A percentile compares a stretch with the other conserved stretches of the same genome.
Evolutionary conservation across 1,140 invertebrate species (phyloP).

Genomic region (Dysdera silvatica): DNA sequence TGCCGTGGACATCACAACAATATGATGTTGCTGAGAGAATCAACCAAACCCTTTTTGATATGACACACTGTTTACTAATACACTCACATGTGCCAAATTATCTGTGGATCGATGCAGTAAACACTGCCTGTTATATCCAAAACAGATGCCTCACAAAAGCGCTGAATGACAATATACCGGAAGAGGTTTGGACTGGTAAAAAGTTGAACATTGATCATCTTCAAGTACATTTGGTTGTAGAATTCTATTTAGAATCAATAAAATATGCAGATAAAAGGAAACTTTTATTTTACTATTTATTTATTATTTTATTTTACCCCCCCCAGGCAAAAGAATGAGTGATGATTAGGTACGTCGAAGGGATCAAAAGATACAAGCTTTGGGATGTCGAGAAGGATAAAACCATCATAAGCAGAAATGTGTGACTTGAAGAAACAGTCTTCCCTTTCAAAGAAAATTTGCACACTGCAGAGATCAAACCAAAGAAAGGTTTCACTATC

Average conservation of each 20-base stretch:
- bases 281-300: too few species aligned
- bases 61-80: conserved; percentile 40
- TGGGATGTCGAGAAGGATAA: background rate
- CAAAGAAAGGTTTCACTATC: too few species aligned
- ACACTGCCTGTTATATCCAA: conserved; percentile 42
- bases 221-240: background rate
- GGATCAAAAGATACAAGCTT: background rate
- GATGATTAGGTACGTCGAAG: background rate
- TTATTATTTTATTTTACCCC: too few species aligned
- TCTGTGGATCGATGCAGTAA: conserved; percentile 47
- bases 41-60: conserved; percentile 44
- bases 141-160: conserved; percentile 35
- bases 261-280: background rate
- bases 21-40: conserved; percentile 50
- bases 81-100: conserved; percentile 39
- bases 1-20: conserved; percentile 46
- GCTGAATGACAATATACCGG: background rate
- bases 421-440: conserved; percentile 5
- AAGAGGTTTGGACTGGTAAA: background rate
- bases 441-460: conserved; percentile 24
- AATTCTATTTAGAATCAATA: background rate
- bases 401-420: background rate
- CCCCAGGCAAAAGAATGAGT: background rate
- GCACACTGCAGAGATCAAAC: too few species aligned
- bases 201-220: background rate